Percentiles rank a stretch among this genome's conserved stretches.
Conservation (phyloP, 2,113 vertebrate species). For the Hippocampus comes region DNA sequence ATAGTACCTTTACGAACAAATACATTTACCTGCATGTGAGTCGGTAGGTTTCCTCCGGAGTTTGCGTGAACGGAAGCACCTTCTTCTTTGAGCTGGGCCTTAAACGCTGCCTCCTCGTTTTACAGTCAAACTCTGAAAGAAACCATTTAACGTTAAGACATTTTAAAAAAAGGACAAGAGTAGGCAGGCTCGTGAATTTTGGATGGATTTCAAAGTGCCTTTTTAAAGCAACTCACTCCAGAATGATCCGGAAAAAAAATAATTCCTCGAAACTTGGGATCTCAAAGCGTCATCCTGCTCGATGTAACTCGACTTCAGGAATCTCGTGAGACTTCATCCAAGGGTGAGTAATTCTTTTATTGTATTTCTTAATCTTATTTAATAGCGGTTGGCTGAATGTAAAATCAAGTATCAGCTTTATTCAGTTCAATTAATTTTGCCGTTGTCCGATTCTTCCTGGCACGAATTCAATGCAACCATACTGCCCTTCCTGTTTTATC, state of each 20-base stretch:
- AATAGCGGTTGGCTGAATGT: not conserved
- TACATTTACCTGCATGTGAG: slow-evolving; percentile 90
- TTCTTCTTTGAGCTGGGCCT: slow-evolving; percentile 97
- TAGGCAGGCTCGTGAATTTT: not conserved
- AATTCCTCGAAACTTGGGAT: not conserved
- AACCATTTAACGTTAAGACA: slow-evolving; percentile 15
- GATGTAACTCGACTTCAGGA: not conserved
- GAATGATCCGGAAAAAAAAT: not conserved
- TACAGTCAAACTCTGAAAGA: slow-evolving; percentile 89
- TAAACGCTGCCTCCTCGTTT: slow-evolving; percentile 91
- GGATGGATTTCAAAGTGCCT: not conserved
- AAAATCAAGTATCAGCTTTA: not conserved
- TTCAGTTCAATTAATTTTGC: not conserved
- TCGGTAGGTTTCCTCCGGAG: slow-evolving; percentile 95
- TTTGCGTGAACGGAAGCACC: slow-evolving; percentile 84
- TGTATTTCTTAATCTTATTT: no score
- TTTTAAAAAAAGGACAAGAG: not conserved
- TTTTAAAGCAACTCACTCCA: not conserved
- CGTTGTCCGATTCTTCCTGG: no score
- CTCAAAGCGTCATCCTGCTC: not conserved
- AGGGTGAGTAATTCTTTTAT: not conserved
- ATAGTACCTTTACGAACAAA: not conserved
- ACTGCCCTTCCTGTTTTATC: no score
- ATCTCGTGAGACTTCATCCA: not conserved
- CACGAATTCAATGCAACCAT: no score